Evolutionary conservation across 2,888 invertebrate species (phyloP).

Genomic region (Mantis religiosa): DNA sequence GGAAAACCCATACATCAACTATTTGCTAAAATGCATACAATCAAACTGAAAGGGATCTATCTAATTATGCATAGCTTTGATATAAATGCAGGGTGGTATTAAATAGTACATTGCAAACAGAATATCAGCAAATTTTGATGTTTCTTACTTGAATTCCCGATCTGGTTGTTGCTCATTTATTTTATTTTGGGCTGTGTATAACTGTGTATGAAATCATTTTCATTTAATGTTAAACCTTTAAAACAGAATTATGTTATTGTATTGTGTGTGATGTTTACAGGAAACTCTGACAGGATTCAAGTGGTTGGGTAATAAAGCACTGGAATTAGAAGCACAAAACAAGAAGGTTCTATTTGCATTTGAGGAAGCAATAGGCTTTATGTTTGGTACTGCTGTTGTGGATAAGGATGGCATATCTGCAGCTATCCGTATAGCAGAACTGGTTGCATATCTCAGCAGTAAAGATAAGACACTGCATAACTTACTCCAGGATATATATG

Average conservation of each 20-base stretch:
- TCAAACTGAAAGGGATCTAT: no score
- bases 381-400: conserved; percentile 82
- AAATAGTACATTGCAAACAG: no score
- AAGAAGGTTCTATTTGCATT: conserved; percentile 87
- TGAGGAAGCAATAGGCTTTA: conserved; percentile 98
- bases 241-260: neutral
- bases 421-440: conserved; percentile 72
- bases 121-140: no score
- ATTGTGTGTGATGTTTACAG: conserved; percentile 41
- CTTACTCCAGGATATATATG: conserved; percentile 70
- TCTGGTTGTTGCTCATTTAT: no score
- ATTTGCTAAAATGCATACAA: no score
- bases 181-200: no score
- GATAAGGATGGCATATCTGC: conserved; percentile 97
- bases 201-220: no score
- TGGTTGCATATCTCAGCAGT: conserved; percentile 65
- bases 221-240: no score
- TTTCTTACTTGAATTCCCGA: no score
- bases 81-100: no score
- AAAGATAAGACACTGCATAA: conserved; percentile 46
- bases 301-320: conserved; percentile 93
- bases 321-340: conserved; percentile 64
- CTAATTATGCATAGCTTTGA: no score
- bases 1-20: no score
- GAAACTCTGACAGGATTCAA: conserved; percentile 99